phyloP scores from a whole-genome alignment of 2,797 vertebrate genomes.

The Eulemur coronatus region DNA sequence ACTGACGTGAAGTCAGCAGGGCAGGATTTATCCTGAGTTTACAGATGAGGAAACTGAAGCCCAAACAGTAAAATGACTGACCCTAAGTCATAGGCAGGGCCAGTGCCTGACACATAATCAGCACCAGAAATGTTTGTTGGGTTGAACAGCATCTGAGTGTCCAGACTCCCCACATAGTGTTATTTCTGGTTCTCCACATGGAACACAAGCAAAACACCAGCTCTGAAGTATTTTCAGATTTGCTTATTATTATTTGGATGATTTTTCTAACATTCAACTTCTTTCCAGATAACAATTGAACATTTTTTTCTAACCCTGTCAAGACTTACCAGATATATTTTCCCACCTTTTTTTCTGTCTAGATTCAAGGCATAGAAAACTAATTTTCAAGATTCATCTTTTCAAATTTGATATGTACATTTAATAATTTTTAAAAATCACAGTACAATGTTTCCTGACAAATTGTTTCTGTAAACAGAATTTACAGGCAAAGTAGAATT shows the following conservation, averaged over 20 bases:
- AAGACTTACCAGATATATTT: background rate
- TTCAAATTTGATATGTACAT: background rate
- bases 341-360: background rate
- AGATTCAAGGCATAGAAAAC: constrained; percentile 11
- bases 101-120: background rate
- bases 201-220: background rate
- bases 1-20: background rate
- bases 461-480: constrained; percentile 15
- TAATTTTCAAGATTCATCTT: constrained; percentile 33
- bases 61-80: background rate
- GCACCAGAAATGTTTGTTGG: background rate
- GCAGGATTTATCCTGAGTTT: background rate
- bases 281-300: background rate
- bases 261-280: background rate
- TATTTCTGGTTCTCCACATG: background rate
- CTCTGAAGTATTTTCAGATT: background rate
- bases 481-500: constrained; percentile 26
- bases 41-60: background rate
- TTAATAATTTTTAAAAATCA: background rate
- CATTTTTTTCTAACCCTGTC: background rate
- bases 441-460: background rate
- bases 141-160: background rate
- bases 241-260: background rate
- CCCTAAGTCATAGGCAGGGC: background rate
- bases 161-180: background rate